A percentile compares a stretch with the other conserved stretches of the same genome.
Conservation (phyloP, 2,797 vertebrate genomes). For the Coilia nasus region DNA sequence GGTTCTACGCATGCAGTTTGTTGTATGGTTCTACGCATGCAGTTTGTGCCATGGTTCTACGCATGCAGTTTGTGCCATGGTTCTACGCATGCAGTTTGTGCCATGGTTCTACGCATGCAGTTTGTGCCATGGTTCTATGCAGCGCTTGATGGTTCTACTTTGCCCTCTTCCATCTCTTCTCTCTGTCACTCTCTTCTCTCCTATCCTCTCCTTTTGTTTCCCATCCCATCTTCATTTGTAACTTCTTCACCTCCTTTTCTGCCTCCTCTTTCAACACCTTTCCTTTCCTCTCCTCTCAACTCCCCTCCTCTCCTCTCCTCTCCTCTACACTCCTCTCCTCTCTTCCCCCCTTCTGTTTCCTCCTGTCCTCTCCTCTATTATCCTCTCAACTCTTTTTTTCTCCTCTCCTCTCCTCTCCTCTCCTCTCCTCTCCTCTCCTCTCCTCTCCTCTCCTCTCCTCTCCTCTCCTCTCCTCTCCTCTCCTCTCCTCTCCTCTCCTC, state of each 20-base stretch:
- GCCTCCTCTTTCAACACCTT: slow-evolving; percentile 43
- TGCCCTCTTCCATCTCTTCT: neutral
- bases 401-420: neutral
- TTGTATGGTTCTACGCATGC: too few relatives aligned
- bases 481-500: neutral
- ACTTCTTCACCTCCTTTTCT: too few relatives aligned
- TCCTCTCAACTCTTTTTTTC: neutral
- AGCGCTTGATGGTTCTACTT: neutral
- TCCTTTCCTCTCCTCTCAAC: neutral
- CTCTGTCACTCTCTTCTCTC: neutral
- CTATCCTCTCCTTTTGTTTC: neutral
- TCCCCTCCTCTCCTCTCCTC: neutral
- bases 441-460: neutral
- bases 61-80: too few relatives aligned
- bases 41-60: too few relatives aligned
- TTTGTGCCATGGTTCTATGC: too few relatives aligned
- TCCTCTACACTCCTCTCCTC: neutral
- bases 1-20: too few relatives aligned
- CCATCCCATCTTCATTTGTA: neutral
- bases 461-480: neutral
- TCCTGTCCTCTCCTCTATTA: neutral
- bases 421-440: neutral
- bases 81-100: too few relatives aligned
- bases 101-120: too few relatives aligned
- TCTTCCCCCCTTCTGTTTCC: too few relatives aligned